Evolutionary conservation across 2,888 invertebrate species (phyloP), one percentile per base, ranked within the genome.

Genomic region (Mactromeris polynyma): DNA sequence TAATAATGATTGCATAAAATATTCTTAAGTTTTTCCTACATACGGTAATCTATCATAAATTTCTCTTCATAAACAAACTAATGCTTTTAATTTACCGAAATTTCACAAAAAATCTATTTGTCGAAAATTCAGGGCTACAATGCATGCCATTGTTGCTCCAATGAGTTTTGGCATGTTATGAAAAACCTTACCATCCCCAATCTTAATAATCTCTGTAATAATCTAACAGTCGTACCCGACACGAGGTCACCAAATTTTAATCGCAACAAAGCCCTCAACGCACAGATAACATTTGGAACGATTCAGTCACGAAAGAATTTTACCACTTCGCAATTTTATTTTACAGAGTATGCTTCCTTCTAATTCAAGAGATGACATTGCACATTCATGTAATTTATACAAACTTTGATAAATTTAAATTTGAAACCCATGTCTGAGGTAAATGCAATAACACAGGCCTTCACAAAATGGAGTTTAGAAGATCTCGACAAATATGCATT

Each of bases 161-260:
- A n/a, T 90, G 73, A 86, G 80, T 90, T 88, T 90, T 90, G 90
- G 87, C 90, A 90, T 90, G 90, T 90, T 90, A 89, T 83, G 89
- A 87, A 89, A 87, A 85, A 86, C 81, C 85, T 78, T 36, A 84
- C 84, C 84, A 84, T 84, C 78, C 78, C 46, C 36, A n/a, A 64
- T 46, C 54, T 84, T 86, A 31, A n/a, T 89, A 89, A 90, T 85
- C 86, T 85, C 81, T 40, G 42, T 9, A 69, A 81, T 89, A 89
- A 89, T 88, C 88, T 88, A 26, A 46, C 38, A 51, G 58, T 83
- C 46, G 81, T 87, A 89, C 86, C 85, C 42, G 80, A 83, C 73
- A 73, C 79, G 0, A 36, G 89, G 86, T 83, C 86, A 85, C 77
- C 77, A 31, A 38, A 81, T 83, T 85, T 46, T 85, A 85, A 83